phyloP scores from a whole-genome alignment of 2,113 vertebrate genomes.

The Ramphastos sulfuratus region DNA sequence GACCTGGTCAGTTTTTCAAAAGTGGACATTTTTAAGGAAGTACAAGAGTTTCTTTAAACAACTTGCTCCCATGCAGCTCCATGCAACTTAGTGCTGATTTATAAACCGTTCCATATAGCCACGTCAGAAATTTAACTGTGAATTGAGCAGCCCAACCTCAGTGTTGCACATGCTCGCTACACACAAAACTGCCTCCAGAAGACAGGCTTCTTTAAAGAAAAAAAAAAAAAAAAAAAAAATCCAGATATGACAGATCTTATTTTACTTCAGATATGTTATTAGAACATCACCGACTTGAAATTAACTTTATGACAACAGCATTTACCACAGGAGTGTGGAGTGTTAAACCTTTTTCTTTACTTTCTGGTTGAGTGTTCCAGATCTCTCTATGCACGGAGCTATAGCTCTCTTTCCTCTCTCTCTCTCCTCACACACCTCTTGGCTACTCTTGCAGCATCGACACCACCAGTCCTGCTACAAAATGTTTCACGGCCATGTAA shows the following conservation, averaged over 20 bases:
- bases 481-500: accelerated
- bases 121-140: neutral
- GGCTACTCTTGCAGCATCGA: neutral
- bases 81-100: neutral
- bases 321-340: accelerated
- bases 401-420: too few species aligned
- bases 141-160: neutral
- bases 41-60: neutral
- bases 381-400: accelerated
- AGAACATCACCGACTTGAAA: neutral
- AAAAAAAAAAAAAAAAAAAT: too few species aligned
- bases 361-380: neutral
- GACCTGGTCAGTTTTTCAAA: neutral
- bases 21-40: neutral
- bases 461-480: neutral
- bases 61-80: neutral
- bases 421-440: neutral
- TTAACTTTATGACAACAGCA: neutral
- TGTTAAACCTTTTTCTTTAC: neutral
- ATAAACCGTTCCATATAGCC: neutral
- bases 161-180: neutral
- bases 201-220: neutral
- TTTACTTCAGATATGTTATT: neutral
- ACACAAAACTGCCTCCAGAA: neutral
- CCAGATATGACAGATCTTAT: neutral